Conservation (phyloP, 2,797 vertebrate species). For the Sylvilagus floridanus region DNA sequence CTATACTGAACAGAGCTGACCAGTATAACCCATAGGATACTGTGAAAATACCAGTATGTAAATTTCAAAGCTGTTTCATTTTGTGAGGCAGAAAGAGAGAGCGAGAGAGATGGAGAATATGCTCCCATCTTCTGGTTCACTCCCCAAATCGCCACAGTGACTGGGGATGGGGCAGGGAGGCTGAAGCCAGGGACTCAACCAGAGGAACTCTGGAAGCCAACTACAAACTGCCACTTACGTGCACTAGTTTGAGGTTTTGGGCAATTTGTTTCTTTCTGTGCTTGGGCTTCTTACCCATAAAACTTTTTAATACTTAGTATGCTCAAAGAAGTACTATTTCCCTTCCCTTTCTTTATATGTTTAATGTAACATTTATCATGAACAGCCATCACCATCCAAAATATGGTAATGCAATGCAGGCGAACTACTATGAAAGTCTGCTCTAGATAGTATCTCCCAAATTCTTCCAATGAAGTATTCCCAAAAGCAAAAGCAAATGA, state of each 20-base stretch:
- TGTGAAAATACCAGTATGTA: neutral
- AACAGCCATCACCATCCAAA: neutral
- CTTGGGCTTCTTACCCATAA: neutral
- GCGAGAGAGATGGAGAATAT: too few species aligned
- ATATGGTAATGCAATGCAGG: neutral
- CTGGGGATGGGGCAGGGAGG: too few species aligned
- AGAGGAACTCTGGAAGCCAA: neutral
- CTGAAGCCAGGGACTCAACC: too few species aligned
- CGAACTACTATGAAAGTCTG: conserved; percentile 15
- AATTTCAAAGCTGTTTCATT: neutral
- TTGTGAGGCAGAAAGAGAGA: too few species aligned
- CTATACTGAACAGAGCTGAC: neutral
- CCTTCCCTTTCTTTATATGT: conserved; percentile 32
- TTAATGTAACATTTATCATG: neutral
- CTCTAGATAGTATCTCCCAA: neutral
- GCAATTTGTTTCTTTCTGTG: conserved; percentile 9
- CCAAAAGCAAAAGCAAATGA: conserved; percentile 25
- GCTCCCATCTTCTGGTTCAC: too few species aligned
- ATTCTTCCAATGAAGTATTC: neutral
- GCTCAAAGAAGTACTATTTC: conserved; percentile 10
- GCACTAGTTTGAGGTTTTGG: neutral
- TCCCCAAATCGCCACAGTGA: too few species aligned
- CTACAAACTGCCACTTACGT: neutral
- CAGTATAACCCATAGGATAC: neutral
- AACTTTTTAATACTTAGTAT: conserved; percentile 22